Evolutionary conservation across 2,113 vertebrate species (phyloP).

Genomic region (Leiothrix lutea): DNA sequence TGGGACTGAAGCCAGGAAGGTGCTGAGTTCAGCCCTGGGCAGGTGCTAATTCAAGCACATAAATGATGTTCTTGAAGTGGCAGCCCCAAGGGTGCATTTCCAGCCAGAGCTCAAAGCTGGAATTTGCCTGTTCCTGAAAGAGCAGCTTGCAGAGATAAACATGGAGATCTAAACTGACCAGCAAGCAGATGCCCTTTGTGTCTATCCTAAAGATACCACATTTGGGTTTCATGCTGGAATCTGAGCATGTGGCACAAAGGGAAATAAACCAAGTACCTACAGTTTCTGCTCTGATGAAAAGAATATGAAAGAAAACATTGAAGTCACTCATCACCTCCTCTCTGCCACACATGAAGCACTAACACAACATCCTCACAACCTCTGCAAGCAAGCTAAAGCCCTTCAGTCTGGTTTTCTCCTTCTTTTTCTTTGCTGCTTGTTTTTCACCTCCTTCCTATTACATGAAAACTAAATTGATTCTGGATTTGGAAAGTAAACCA

Average conservation of each 20-base stretch:
- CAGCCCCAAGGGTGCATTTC: neutral
- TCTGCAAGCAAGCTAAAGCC: neutral
- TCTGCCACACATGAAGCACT: neutral
- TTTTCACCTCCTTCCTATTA: neutral
- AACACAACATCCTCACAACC: neutral
- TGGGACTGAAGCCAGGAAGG: neutral
- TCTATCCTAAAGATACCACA: neutral
- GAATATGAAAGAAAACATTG: neutral
- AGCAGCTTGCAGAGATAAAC: neutral
- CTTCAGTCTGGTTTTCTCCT: neutral
- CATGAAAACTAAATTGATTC: neutral
- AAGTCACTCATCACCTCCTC: neutral
- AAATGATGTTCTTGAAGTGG: neutral
- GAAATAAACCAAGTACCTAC: neutral
- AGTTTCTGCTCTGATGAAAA: neutral
- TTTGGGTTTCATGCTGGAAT: neutral
- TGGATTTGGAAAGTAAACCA: constrained; percentile 8
- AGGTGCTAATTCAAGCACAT: neutral
- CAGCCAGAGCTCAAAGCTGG: neutral
- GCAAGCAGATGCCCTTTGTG: neutral
- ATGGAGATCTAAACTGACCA: neutral
- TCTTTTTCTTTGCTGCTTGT: neutral
- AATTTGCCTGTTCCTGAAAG: neutral
- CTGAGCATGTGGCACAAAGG: neutral
- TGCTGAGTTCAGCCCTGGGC: neutral